Base-by-base conservation (phyloP, 1,140 invertebrate genomes). In the Holcopasites calliopsidis region DNA sequence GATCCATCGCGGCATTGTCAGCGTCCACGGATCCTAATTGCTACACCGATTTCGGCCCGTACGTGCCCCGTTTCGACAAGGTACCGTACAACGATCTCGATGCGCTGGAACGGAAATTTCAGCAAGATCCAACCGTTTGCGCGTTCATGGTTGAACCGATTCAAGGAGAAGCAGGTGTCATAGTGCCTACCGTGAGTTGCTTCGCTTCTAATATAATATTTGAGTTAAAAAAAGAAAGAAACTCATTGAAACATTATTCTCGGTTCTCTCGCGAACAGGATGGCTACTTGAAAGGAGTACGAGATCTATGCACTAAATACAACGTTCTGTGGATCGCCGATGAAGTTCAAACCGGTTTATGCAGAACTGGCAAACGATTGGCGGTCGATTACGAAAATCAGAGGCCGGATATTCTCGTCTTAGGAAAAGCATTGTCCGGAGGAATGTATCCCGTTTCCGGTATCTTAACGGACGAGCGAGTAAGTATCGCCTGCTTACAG, bases 261-360 rank as follows among this genome's bases (percentile, higher is more conserved):
- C 21, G 26, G 6, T 58, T 1, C 0, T 55, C 64, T 80, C 16
- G 5, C 18, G 31, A 11, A 13, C 91, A 95, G 88, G 93, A 94
- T 10, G 98, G 98, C 0, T 99, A 99, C 88, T 91, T 99, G 55
- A 95, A 93, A 85, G 95, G 95, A 69, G 96, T 99, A 0, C 92
- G 98, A 47, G 95, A 97, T 61, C 91, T 99, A 0, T 99, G 99
- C 90, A 95, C 95, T 4, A 96, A 97, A 87, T 93, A 99, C 91
- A 99, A 99, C 85, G 98, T 99, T 2, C 92, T 99, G 0, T 99
- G 96, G 94, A 99, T 99, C 78, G 97, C 97, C 5, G 99, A 99
- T 91, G 99, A 99, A 91, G 97, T 99, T 8, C 99, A 99, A 90
- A 97, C 97, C 31, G 97, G 97, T 16, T 92, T 98, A 74, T 95